Percentiles rank a stretch among this genome's conserved stretches.
Evolutionary conservation across 1,140 invertebrate species (phyloP).

Genomic region (Caenorhabditis brenneri): DNA sequence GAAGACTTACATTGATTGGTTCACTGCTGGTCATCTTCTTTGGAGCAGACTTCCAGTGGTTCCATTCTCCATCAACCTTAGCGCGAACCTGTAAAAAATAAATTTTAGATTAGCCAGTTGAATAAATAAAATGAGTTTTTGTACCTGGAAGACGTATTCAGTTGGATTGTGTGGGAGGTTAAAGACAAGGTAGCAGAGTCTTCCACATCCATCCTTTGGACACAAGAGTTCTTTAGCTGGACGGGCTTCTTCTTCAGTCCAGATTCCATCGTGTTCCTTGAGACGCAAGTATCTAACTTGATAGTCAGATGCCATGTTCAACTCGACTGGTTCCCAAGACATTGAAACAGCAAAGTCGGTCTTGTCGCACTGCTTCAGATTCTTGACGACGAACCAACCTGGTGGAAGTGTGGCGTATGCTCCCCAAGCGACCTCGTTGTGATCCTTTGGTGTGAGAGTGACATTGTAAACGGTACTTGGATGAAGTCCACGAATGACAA

Average conservation of each 20-base stretch:
- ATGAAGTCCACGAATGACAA: slow-evolving; percentile 64
- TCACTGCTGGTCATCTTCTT: slow-evolving; percentile 59
- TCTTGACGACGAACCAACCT: slow-evolving; percentile 69
- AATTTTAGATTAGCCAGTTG: background rate
- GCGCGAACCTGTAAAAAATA: slow-evolving; percentile 66
- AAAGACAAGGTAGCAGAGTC: slow-evolving; percentile 70
- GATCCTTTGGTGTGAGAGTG: slow-evolving; percentile 67
- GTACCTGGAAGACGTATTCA: slow-evolving; percentile 67
- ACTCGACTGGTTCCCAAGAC: slow-evolving; percentile 69
- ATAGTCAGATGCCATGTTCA: slow-evolving; percentile 66
- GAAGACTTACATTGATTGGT: slow-evolving; percentile 64
- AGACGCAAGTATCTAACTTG: slow-evolving; percentile 66
- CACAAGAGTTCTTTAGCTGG: slow-evolving; percentile 64
- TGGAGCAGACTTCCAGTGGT: slow-evolving; percentile 68
- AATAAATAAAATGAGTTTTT: background rate
- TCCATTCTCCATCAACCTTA: slow-evolving; percentile 70
- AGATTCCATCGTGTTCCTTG: slow-evolving; percentile 60
- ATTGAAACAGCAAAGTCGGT: slow-evolving; percentile 67
- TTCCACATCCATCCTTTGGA: slow-evolving; percentile 67
- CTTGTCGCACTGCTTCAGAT: slow-evolving; percentile 68
- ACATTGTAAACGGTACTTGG: slow-evolving; percentile 70
- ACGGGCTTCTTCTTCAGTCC: slow-evolving; percentile 62
- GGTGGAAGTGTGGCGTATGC: slow-evolving; percentile 69
- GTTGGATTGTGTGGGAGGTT: slow-evolving; percentile 65
- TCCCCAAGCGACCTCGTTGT: slow-evolving; percentile 69